phyloP scores from a whole-genome alignment of 2,113 vertebrate genomes.

The Xiphophorus hellerii region DNA sequence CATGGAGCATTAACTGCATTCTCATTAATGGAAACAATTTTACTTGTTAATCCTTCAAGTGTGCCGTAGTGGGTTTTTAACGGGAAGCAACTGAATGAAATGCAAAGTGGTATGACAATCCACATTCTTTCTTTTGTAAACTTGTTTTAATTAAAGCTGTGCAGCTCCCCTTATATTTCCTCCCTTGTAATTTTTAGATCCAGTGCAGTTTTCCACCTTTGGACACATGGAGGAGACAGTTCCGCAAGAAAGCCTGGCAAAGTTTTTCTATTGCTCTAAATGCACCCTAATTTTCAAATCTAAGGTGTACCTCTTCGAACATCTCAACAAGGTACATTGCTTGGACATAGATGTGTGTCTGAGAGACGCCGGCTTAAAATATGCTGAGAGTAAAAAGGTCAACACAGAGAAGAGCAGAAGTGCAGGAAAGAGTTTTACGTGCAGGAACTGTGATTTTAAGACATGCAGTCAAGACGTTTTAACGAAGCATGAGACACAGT shows the following conservation, averaged over 20 bases:
- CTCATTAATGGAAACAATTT: background rate
- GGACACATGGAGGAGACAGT: constrained; percentile 78
- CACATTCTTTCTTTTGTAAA: background rate
- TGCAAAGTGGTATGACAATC: constrained; percentile 49
- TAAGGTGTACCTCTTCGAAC: constrained; percentile 88
- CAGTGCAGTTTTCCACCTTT: constrained; percentile 77
- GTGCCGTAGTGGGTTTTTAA: background rate
- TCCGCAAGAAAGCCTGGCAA: constrained; percentile 74
- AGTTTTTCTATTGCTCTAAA: constrained; percentile 86
- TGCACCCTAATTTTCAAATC: constrained; percentile 89
- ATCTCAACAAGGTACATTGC: constrained; percentile 86
- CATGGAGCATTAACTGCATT: background rate
- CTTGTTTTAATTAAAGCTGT: background rate
- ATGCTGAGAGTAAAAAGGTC: constrained; percentile 60
- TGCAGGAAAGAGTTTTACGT: constrained; percentile 81
- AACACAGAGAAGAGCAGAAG: constrained; percentile 68
- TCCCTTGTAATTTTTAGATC: constrained; percentile 63
- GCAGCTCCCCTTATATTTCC: background rate
- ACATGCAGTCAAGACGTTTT: constrained; percentile 79
- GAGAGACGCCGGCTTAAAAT: constrained; percentile 74
- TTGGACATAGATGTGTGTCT: constrained; percentile 58
- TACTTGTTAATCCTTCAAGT: constrained; percentile 14
- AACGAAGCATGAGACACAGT: constrained; percentile 84
- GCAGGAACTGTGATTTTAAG: constrained; percentile 87
- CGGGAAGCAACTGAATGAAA: constrained; percentile 6